phyloP scores from a whole-genome alignment of 2,113 vertebrate species.

The Potamarius usumacintae region DNA sequence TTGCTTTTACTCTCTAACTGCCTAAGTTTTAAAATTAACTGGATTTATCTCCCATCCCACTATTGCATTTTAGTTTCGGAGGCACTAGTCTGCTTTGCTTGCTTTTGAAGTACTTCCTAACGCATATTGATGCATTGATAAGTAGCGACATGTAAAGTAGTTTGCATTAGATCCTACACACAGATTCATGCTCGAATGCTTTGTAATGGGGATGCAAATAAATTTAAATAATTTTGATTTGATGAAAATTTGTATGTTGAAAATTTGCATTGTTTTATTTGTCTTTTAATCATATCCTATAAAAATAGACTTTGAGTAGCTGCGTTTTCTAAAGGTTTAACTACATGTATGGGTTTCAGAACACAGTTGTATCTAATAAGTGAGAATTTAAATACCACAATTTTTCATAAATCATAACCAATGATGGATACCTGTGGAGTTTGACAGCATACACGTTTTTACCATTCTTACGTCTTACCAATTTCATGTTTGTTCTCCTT shows the following conservation, averaged over 20 bases:
- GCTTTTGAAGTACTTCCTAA: not conserved
- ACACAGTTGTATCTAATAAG: conserved; percentile 49
- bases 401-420: conserved; percentile 51
- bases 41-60: conserved; percentile 29
- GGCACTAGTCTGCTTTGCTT: not conserved
- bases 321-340: conserved; percentile 33
- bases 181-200: conserved; percentile 33
- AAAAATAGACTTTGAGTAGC: conserved; percentile 24
- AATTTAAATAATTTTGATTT: conserved; percentile 42
- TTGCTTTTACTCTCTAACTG: conserved; percentile 9
- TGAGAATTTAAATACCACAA: conserved; percentile 49
- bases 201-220: conserved; percentile 41
- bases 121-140: not conserved
- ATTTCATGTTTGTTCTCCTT: conserved; percentile 41
- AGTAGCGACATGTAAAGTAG: conserved; percentile 42
- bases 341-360: conserved; percentile 26
- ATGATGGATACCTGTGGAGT: conserved; percentile 45
- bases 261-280: conserved; percentile 42
- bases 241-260: conserved; percentile 33
- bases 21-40: conserved; percentile 28
- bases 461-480: conserved; percentile 55
- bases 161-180: conserved; percentile 29
- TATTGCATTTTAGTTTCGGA: not conserved
- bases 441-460: conserved; percentile 51
- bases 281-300: conserved; percentile 32